Base-by-base conservation (phyloP, 2,888 invertebrate species). In the Eilema griseolum region DNA sequence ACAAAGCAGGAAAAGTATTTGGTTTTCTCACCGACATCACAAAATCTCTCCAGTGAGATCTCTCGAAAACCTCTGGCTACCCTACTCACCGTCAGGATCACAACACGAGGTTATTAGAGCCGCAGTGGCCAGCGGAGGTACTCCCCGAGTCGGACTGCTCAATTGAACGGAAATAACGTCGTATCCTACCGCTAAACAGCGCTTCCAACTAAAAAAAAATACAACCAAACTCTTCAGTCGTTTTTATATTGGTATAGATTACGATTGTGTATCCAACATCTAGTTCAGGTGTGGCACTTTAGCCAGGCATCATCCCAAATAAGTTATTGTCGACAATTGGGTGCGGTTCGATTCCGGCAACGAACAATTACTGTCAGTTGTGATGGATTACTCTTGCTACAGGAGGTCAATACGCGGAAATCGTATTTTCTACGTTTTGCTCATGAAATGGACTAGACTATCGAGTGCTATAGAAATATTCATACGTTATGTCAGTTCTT, bases 361-460 rank as follows among this genome's bases (percentile, higher is more conserved):
- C 8, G 23, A 1, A 37, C 33, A 60, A 37, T 37, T 62, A 62
- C 37, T 37, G 24, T 37, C 24, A 11, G 24, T 16, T 62, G 37
- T 62, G 61, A 62, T 37, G 23, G 61, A 62, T 62, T 37, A 28
- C 28, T 60, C 28, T 16, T 37, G 16, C 61, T 37, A 37, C 37
- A 37, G 37, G 14, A 8, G 16, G 37, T 62, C 23, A 8, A 23
- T 62, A 23, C 24, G 16, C 24, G 37, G 37, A 5, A 33, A 33
- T 61, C 23, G 8, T 33, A 11, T 33, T 61, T 61, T 20, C 20
- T 31, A 61, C 31, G 11, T 61, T 31, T 61, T n/a, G 52, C 10
- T 20, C 52, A 20, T 10, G 16, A 46, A 46, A 20, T 46, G 46
- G 20, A 20, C 7, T 4, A 46, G 10, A n/a, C 20, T n/a, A 10